Percentiles rank a stretch among this genome's conserved stretches.
phyloP scores from a whole-genome alignment of 37 sponge, comb jelly and placozoan species.

The Spongia lamella region DNA sequence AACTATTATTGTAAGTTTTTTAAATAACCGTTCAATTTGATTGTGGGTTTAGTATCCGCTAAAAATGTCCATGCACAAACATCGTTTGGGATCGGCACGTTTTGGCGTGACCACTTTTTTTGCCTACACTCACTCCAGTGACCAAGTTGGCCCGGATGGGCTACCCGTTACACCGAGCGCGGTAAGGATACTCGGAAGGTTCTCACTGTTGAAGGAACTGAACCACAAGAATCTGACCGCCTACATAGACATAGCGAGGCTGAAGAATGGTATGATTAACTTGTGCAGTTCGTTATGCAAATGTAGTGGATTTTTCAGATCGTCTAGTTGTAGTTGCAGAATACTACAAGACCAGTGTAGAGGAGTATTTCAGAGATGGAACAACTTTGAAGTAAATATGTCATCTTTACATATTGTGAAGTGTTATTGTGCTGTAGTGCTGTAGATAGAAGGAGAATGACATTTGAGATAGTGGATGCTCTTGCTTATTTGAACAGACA shows the following conservation, averaged over 20 bases:
- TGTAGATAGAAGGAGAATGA: conserved; percentile 16
- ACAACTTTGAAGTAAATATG: conserved; percentile 16
- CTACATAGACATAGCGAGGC: conserved; percentile 76
- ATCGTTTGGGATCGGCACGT: conserved; percentile 39
- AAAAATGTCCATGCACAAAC: too few relatives aligned
- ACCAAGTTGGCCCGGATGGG: conserved; percentile 84
- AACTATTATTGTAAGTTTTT: too few relatives aligned
- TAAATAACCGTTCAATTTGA: too few relatives aligned
- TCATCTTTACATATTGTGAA: too few relatives aligned
- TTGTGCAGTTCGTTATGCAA: not conserved
- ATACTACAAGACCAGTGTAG: conserved; percentile 63
- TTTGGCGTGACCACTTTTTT: conserved; percentile 82
- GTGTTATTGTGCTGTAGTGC: too few relatives aligned
- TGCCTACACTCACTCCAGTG: conserved; percentile 62
- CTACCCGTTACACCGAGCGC: conserved; percentile 90
- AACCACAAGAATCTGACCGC: conserved; percentile 73
- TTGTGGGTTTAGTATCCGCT: too few relatives aligned
- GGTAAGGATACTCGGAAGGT: conserved; percentile 81
- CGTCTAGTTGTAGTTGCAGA: conserved; percentile 81
- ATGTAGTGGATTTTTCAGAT: conserved; percentile 30
- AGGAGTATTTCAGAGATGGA: conserved; percentile 55
- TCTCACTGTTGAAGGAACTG: conserved; percentile 44
- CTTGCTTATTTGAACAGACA: conserved; percentile 61
- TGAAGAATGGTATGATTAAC: conserved; percentile 54
- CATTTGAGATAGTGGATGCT: conserved; percentile 59